Percentiles rank a stretch among this genome's conserved stretches.
Conservation (phyloP, 1,140 invertebrate species). For the Rhopalosiphum padi region DNA sequence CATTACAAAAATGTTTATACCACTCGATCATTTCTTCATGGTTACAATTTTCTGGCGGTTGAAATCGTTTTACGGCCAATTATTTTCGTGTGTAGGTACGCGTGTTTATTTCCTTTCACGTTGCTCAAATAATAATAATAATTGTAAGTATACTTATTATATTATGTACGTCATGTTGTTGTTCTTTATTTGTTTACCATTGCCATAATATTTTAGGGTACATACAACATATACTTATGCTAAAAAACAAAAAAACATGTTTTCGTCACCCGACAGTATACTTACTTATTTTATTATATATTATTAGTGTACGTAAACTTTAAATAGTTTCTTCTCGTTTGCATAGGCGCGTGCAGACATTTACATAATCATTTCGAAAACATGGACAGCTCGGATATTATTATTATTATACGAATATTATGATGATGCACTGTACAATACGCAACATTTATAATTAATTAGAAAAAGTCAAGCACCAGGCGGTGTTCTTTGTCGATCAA, state of each 20-base stretch:
- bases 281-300: neutral
- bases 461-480: neutral
- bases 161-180: neutral
- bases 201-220: neutral
- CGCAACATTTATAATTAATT: neutral
- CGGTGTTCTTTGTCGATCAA: neutral
- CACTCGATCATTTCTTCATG: neutral
- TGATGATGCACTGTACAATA: neutral
- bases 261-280: neutral
- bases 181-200: neutral
- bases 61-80: constrained; percentile 17
- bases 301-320: neutral
- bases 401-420: neutral
- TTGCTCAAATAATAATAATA: neutral
- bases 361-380: neutral
- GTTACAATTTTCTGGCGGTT: neutral
- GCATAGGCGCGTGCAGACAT: neutral
- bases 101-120: neutral
- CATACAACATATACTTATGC: neutral
- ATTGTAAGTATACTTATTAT: neutral
- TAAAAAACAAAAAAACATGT: neutral
- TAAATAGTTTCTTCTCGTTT: neutral
- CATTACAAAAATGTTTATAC: constrained; percentile 5
- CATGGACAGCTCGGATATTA: neutral
- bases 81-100: neutral